phyloP scores from a whole-genome alignment of 2,797 vertebrate genomes.

The Eulemur mongoz region DNA sequence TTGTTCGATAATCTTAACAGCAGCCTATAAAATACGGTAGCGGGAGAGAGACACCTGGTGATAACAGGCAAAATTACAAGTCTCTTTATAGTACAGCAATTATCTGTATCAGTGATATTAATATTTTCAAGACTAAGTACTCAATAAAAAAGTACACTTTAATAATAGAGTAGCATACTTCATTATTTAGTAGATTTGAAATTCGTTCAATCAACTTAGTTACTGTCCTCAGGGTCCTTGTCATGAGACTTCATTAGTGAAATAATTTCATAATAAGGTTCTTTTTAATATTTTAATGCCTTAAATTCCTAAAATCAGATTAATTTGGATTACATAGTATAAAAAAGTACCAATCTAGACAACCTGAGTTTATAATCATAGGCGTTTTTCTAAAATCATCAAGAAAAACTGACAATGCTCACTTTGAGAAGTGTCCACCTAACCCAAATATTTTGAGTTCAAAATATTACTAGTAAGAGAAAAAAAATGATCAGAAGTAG shows the following conservation, averaged over 20 bases:
- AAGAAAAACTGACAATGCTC: neutral
- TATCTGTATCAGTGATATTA: neutral
- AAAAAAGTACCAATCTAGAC: neutral
- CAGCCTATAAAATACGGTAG: conserved; percentile 13
- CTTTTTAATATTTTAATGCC: neutral
- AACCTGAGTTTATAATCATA: conserved; percentile 29
- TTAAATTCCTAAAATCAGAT: neutral
- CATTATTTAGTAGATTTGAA: neutral
- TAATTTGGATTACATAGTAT: neutral
- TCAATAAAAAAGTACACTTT: neutral
- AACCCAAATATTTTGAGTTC: neutral
- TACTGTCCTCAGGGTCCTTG: neutral
- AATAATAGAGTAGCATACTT: neutral
- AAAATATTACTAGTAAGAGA: neutral
- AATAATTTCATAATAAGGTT: conserved; percentile 14
- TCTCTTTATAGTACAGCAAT: neutral
- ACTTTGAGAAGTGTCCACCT: neutral
- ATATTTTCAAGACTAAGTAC: neutral
- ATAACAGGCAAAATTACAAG: conserved; percentile 36
- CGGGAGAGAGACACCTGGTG: conserved; percentile 66
- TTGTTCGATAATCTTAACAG: neutral
- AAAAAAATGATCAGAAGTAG: neutral
- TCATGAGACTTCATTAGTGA: neutral
- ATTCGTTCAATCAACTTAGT: neutral
- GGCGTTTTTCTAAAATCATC: neutral